Evolutionary conservation across 2,888 invertebrate species (phyloP), one percentile per base, ranked within the genome.

Genomic region (Escarpia spicata): DNA sequence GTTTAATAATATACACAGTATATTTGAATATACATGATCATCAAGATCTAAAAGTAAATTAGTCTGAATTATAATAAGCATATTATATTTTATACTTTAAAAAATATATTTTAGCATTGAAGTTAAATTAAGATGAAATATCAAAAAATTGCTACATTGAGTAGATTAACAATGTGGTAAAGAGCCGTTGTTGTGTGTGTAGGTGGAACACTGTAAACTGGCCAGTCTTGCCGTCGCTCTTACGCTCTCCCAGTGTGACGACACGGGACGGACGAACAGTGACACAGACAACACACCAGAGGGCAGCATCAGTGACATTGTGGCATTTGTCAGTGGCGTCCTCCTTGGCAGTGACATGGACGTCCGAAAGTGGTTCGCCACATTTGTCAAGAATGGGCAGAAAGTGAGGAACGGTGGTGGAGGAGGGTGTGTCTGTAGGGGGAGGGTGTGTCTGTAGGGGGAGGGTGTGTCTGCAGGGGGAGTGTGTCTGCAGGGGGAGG

Each of bases 361-460:
- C 94, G 98, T 98, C 3, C 97, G 99, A 95, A 98, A 98, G 92
- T 99, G 99, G 99, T 98, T 99, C 96, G 98, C 98, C 0, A 97
- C 98, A 95, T 99, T 98, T 95, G 97, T 99, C 91, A 97, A 99
- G 93, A 98, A 98, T 94, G 98, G 98, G 0, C 98, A 98, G 89
- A 94, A 94, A 93, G 94, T 94, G 44, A 75, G 75, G 75, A 75
- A 26, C 26, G 0, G 19, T 75, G 75, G 75, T 75, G 75, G 3
- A 26, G 26, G 26, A 4, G 19, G 3, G 4, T 75, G 75, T 26
- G 75, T 75, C 6, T 75, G 75, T 75, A 15, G 15, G 12, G 15
- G 15, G 52, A 52, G 15, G 1, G 52, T 9, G 12, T 12, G 12
- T 10, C 1, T 10, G 52, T 9, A 10, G 52, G 12, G 75, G 75